A percentile compares a stretch with the other conserved stretches of the same genome.
These are phyloP conservation scores for Theristicus caerulescens DNA, from an alignment of 2,113 vertebrate genomes.

Conservation along the genomic window DNA sequence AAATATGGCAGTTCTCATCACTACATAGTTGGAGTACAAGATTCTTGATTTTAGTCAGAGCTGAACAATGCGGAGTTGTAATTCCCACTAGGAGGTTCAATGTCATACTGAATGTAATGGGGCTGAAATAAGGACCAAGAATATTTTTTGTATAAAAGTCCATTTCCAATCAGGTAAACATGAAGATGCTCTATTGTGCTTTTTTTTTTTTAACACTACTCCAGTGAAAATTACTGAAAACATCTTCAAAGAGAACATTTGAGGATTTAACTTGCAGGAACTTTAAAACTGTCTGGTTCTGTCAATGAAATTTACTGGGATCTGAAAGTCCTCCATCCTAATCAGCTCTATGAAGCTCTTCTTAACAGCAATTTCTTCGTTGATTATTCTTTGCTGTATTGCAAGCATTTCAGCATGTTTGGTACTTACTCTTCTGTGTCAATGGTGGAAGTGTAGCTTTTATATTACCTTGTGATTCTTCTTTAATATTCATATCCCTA, in stretches of 20 bases:
- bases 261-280: background rate
- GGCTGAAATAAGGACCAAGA: background rate
- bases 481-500: background rate
- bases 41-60: background rate
- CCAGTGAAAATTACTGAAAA: background rate
- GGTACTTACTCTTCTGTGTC: background rate
- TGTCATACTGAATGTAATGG: background rate
- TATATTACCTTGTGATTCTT: background rate
- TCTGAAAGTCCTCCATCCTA: background rate
- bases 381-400: background rate
- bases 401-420: background rate
- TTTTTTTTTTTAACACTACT: background rate
- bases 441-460: background rate
- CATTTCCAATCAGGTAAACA: background rate
- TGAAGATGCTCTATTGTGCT: background rate
- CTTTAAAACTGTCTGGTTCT: background rate
- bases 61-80: background rate
- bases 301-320: background rate
- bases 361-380: background rate
- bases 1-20: background rate
- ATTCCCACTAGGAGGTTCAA: background rate
- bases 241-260: background rate
- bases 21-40: rapidly evolving
- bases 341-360: background rate
- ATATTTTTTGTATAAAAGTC: background rate